phyloP scores from a whole-genome alignment of 2,888 invertebrate species.

The Gonocerus acuteangulatus region DNA sequence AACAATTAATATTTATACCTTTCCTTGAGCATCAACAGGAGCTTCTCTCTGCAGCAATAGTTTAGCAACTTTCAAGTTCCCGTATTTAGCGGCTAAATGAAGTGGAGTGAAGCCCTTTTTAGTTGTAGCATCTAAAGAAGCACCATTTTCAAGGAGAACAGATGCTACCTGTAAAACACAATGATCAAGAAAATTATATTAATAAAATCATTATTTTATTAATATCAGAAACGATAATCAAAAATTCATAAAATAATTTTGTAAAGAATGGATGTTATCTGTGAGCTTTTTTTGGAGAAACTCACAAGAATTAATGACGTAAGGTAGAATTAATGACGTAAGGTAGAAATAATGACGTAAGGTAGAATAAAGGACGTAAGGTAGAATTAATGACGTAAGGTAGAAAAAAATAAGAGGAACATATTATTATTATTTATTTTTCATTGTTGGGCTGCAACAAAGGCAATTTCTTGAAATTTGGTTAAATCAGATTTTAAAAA shows the following conservation, averaged over 20 bases:
- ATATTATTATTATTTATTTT: too few relatives aligned
- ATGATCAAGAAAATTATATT: background rate
- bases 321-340: too few relatives aligned
- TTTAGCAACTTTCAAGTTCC: constrained; percentile 81
- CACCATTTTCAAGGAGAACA: constrained; percentile 83
- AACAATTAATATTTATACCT: constrained; percentile 44
- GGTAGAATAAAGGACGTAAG: too few relatives aligned
- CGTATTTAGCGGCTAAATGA: constrained; percentile 94
- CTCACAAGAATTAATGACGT: too few relatives aligned
- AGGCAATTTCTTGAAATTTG: too few relatives aligned
- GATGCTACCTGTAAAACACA: constrained; percentile 59
- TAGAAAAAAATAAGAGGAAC: too few relatives aligned
- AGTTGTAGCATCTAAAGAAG: constrained; percentile 82
- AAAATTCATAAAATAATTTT: background rate
- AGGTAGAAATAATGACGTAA: too few relatives aligned
- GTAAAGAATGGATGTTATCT: too few relatives aligned
- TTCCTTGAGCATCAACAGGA: constrained; percentile 82
- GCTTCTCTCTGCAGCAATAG: constrained; percentile 81
- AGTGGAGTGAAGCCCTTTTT: constrained; percentile 95
- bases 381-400: too few relatives aligned
- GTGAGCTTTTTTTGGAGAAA: too few relatives aligned
- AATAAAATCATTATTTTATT: background rate
- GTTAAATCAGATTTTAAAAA: too few relatives aligned
- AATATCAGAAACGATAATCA: background rate
- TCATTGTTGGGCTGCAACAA: too few relatives aligned